Base-by-base conservation (phyloP, 2,113 vertebrate species). In the Bujurquina vittata region DNA sequence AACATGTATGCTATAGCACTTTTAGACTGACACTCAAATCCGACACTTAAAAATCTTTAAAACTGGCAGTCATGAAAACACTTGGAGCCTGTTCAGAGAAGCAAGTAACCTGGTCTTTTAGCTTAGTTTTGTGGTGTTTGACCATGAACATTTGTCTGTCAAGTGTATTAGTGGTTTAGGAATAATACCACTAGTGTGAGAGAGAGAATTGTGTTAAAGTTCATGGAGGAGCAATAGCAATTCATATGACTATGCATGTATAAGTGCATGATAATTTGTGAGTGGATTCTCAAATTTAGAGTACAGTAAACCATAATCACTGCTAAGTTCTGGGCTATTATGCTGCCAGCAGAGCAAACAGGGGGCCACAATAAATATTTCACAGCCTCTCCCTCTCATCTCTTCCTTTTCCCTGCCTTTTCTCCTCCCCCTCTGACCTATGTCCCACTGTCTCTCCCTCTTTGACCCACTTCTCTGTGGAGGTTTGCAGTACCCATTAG, bases 331-430 rank as follows among this genome's bases (percentile, higher is more conserved):
- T 65, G 75, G 40, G 40, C 60, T 79, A 54, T 91, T 60, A 31
- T 59, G 31, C 57, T 76, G 49, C 69, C 69, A 72, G 59, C 74
- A 79, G 61, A 85, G 74, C 33, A 40, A 62, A 72, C 84, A 92
- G 78, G 84, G 92, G 84, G 88, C 81, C 82, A 37, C 15, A 15
- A 95, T 92, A 74, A 93, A 94, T 94, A 94, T 94, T 94, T 95
- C 84, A 94, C 88, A 69, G 77, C 29, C 75, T 86, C 58, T 77
- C 80, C 59, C 69, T 84, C 73, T 77, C 18, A 37, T 54, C 73
- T 61, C 26, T 75, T 57, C 57, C 83, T 26, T 73, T 72, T 83
- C 89, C 73, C 73, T 86, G 79, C 74, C 58, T 59, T 46, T 83
- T 55, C 63, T 75, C 83, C 81, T 49, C 73, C 84, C 69, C 49